Base-by-base conservation (phyloP, 2,113 vertebrate genomes). In the Clupea harengus region DNA sequence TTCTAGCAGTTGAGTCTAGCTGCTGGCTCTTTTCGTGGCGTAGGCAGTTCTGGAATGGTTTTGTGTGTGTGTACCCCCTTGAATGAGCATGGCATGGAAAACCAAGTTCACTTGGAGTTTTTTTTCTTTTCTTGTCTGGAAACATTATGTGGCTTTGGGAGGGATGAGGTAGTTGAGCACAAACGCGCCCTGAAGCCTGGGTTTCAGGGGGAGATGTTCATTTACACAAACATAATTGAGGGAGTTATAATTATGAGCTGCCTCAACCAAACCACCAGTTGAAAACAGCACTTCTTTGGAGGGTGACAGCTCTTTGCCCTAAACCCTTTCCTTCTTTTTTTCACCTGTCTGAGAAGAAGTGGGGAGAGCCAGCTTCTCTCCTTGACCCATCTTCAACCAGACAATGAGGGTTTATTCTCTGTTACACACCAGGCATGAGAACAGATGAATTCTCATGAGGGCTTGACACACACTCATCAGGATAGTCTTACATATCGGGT, bases 61-160 rank as follows among this genome's bases (percentile, higher is more conserved):
- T 82, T 54, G 75, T 57, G 28, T 67, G 54, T 82, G 49, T 85
- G 83, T 82, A 44, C 75, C 84, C 82, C 45, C 81, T 86, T 86
- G 0, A 22, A 81, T 78, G 72, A 83, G 80, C 72, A 88, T 50
- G 82, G 84, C 32, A 82, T 88, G 87, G 88, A 86, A 88, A 89
- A 89, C 82, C 84, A 84, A 90, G 72, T 85, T 89, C 83, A 83
- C 83, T 81, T 81, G 47, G 44, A 64, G 82, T 81, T 86, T 81
- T 87, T 84, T 81, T 86, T 83, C 84, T 91, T 83, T 85, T 91
- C 85, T 89, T 88, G 84, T 91, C 89, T 78, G 54, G 47, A 86
- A 84, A 88, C 60, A 92, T 93, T 92, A 90, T 91, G 93, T 91
- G 91, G 89, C 88, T 93, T 90, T 89, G 86, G 39, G 85, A 52